Evolutionary conservation across 2,888 invertebrate species (phyloP).

Genomic region (Caenorhabditis angaria): DNA sequence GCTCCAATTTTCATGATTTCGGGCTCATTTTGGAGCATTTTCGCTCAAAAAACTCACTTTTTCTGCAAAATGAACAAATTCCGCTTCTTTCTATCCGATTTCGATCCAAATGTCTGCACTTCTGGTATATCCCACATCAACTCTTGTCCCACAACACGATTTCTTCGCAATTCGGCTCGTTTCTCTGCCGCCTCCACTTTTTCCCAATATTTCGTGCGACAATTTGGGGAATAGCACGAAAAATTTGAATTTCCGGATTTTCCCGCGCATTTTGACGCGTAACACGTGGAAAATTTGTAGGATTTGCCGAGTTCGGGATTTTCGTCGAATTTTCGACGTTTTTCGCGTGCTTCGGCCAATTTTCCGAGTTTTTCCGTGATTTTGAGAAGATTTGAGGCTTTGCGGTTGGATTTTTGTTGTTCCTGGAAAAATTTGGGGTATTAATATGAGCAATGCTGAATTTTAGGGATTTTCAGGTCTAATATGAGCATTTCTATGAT

Average conservation of each 20-base stretch:
- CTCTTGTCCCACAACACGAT: conserved; percentile 46
- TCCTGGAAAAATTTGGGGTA: neutral
- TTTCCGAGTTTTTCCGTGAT: neutral
- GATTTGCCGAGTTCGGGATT: no score
- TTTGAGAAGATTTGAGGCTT: neutral
- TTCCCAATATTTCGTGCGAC: conserved; percentile 1
- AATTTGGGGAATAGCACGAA: conserved; percentile 19
- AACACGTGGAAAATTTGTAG: no score
- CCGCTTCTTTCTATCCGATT: conserved; percentile 29
- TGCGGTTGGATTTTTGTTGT: no score
- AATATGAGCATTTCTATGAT: no score
- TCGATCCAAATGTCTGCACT: conserved; percentile 50
- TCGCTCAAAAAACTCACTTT: conserved; percentile 33
- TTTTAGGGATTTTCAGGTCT: no score
- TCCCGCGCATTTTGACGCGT: neutral
- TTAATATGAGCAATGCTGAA: no score
- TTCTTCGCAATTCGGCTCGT: neutral
- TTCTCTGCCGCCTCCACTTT: neutral
- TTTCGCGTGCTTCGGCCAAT: neutral
- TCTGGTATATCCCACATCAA: conserved; percentile 60
- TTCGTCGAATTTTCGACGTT: neutral
- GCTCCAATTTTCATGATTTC: conserved; percentile 3
- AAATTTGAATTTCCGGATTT: neutral
- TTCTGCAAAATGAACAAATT: conserved; percentile 83
- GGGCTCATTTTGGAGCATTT: no score